Evolutionary conservation across 2,888 invertebrate genomes (phyloP).

Genomic region (Drosophila neonasuta): DNA sequence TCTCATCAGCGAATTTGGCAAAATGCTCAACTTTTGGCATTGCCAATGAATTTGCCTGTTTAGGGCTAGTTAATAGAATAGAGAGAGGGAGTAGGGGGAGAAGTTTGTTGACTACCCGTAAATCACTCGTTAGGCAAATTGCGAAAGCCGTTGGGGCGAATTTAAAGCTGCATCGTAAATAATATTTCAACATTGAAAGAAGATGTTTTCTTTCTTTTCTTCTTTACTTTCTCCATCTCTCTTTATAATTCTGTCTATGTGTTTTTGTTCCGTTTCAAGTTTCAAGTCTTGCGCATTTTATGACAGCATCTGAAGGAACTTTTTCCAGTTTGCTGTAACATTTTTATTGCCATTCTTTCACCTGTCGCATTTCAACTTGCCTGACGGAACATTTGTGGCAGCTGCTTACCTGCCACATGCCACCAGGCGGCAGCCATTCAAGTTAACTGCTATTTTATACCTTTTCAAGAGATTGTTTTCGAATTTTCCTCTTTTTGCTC

Average conservation of each 20-base stretch:
- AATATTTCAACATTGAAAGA: conserved; percentile 38
- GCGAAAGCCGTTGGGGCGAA: conserved; percentile 27
- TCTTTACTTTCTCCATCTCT: background rate
- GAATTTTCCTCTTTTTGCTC: background rate
- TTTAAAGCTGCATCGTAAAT: conserved; percentile 49
- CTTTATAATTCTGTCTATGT: background rate
- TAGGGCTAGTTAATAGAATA: background rate
- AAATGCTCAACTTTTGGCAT: conserved; percentile 39
- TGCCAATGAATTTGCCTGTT: conserved; percentile 33
- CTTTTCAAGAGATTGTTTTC: conserved; percentile 7
- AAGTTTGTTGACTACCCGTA: conserved; percentile 7
- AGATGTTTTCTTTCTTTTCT: background rate
- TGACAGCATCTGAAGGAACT: conserved; percentile 9
- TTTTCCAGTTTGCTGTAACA: conserved; percentile 42
- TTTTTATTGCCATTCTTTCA: conserved; percentile 49
- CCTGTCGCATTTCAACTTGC: conserved; percentile 37
- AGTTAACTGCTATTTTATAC: conserved; percentile 22
- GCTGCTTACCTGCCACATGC: conserved; percentile 25
- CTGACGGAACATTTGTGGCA: conserved; percentile 39
- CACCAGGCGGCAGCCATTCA: conserved; percentile 12
- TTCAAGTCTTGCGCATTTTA: conserved; percentile 10
- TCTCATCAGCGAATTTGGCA: conserved; percentile 27
- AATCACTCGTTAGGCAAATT: conserved; percentile 47
- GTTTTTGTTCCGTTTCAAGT: background rate
- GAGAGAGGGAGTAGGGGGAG: background rate